Evolutionary conservation across 2,888 invertebrate genomes (phyloP), one percentile per base, ranked within the genome.

Genomic region (Lepeophtheirus nordmannii): DNA sequence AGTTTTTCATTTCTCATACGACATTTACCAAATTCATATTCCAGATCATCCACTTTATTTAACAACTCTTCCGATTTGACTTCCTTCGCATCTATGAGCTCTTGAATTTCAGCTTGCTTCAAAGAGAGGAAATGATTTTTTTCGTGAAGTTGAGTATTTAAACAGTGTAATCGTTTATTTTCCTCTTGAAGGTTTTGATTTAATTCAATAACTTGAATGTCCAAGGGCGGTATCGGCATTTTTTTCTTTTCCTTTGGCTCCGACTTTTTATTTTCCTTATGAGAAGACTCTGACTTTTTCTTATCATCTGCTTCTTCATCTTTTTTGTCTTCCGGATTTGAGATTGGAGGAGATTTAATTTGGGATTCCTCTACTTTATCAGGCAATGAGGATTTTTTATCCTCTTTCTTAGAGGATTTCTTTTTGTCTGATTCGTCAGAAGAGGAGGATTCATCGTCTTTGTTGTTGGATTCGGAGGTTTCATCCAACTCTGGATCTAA

Each of bases 31-130:
- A 90, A 76, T 74, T 92, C 92, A 73, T 92, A 97, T 74, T 93
- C 92, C 65, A 94, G 77, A 75, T 97, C 97, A 73, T 97, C 96
- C 62, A 94, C 86, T 78, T 94, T 91, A 76, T 94, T 96, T 74
- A 89, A 86, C 65, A 94, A 78, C 75, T 97, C 96, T 0, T 93
- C 96, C 69, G 86, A 88, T 78, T 93, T 88, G 0, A 94, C 94
- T 77, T 96, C 94, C 71, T 89, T 84, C 14, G 89, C 89, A 64
- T 88, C 89, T 63, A 91, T 82, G 0, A 87, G 85, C 73, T 93
- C 91, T 75, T 89, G 87, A 39, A 89, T 75, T 74, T 90, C 90
- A 37, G 90, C 85, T 77, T 89, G 86, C 38, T 63, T 57, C 23
- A 58, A 12, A 17, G 57, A 53, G n/a, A 67, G 14, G 14, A 87